Percentiles rank a stretch among this genome's conserved stretches.
Evolutionary conservation across 2,113 vertebrate genomes (phyloP).

Genomic region (Dipodomys merriami): DNA sequence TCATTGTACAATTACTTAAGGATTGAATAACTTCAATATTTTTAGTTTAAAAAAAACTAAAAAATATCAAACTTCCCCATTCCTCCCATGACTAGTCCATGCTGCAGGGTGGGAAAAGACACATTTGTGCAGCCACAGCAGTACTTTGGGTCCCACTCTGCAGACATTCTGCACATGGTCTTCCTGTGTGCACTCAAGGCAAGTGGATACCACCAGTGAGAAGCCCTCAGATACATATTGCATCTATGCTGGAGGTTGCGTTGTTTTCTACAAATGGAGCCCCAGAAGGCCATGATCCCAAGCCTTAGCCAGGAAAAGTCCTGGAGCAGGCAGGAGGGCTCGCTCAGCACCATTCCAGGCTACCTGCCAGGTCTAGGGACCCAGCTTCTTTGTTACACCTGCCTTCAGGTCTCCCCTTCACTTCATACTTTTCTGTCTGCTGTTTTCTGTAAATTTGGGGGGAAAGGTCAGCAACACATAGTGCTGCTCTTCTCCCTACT

Average conservation of each 20-base stretch:
- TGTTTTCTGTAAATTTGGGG: background rate
- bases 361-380: too few relatives aligned
- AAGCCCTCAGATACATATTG: background rate
- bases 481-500: background rate
- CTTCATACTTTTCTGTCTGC: fast-evolving
- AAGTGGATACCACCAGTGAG: too few relatives aligned
- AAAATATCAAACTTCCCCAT: too few relatives aligned
- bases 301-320: background rate
- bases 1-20: too few relatives aligned
- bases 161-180: too few relatives aligned
- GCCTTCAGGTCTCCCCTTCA: background rate
- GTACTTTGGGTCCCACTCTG: too few relatives aligned
- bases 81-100: too few relatives aligned
- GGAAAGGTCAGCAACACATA: background rate
- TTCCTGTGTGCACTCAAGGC: background rate
- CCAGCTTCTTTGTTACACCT: background rate
- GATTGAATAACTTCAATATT: too few relatives aligned
- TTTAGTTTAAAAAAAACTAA: too few relatives aligned
- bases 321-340: background rate
- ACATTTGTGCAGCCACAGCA: background rate
- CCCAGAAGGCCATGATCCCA: background rate
- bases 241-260: background rate
- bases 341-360: fast-evolving
- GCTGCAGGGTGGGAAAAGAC: background rate
- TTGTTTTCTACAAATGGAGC: background rate